These are phyloP conservation scores for Neopipo cinnamomea DNA, from an alignment of 2,113 vertebrate species.

Conservation along the genomic window DNA sequence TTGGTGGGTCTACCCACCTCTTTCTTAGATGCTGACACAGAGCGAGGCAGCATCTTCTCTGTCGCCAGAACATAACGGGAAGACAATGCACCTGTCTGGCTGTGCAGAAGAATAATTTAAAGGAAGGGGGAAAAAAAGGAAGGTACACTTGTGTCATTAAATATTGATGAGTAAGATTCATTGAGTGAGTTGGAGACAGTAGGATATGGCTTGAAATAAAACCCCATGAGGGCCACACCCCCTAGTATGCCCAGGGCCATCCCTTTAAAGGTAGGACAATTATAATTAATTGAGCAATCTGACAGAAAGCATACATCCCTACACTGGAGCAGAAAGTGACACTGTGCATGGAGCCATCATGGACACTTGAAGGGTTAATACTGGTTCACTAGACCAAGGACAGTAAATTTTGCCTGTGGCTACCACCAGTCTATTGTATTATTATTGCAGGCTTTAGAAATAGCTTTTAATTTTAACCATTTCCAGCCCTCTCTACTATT, in stretches of 20 bases:
- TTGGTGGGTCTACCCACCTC: not conserved
- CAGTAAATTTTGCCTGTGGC: slow-evolving; percentile 66
- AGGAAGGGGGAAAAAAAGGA: not conserved
- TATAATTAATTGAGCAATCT: slow-evolving; percentile 74
- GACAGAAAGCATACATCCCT: slow-evolving; percentile 58
- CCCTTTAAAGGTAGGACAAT: slow-evolving; percentile 70
- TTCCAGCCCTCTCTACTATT: not conserved
- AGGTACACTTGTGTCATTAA: slow-evolving; percentile 58
- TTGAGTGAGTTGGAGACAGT: slow-evolving; percentile 61
- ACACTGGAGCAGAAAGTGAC: slow-evolving; percentile 37
- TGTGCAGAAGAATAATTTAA: slow-evolving; percentile 17
- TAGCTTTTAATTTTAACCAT: slow-evolving; percentile 64
- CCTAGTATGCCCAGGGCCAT: slow-evolving; percentile 59
- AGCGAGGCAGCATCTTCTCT: not conserved
- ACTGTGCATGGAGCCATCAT: slow-evolving; percentile 40
- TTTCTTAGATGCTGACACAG: not conserved
- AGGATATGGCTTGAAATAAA: slow-evolving; percentile 69
- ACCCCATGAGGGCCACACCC: slow-evolving; percentile 61
- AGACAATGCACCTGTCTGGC: slow-evolving; percentile 39
- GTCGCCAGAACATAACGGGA: not conserved
- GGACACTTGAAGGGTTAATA: slow-evolving; percentile 67
- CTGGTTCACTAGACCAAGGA: slow-evolving; percentile 61
- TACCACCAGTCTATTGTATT: slow-evolving; percentile 62
- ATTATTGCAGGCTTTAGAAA: slow-evolving; percentile 59
- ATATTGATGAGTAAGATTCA: slow-evolving; percentile 67